Percentiles rank a stretch among this genome's conserved stretches.
phyloP scores from a whole-genome alignment of 2,113 vertebrate species.

The Vanacampus margaritifer region DNA sequence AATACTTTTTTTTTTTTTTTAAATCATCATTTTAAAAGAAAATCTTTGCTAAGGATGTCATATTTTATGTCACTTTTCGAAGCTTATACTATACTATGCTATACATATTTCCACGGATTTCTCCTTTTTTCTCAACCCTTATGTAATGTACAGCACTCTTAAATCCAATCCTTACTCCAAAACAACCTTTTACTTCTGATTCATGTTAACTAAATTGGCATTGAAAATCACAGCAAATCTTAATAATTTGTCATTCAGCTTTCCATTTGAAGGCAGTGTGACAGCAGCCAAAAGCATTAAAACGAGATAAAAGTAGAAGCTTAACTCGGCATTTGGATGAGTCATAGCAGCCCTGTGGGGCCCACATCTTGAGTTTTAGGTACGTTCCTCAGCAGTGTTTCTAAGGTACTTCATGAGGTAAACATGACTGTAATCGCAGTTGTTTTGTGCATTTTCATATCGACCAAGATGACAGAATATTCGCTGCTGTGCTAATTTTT shows the following conservation, averaged over 20 bases:
- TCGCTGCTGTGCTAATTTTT: neutral
- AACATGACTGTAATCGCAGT: neutral
- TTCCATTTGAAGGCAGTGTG: too few relatives aligned
- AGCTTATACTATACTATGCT: neutral
- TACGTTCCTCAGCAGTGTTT: neutral
- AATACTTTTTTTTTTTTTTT: conserved; percentile 4
- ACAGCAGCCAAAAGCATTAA: too few relatives aligned
- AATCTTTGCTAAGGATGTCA: neutral
- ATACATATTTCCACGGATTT: too few relatives aligned
- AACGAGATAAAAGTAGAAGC: too few relatives aligned
- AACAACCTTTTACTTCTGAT: too few relatives aligned
- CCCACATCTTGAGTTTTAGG: neutral
- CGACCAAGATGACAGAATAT: neutral
- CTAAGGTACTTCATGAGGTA: neutral
- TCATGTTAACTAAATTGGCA: too few relatives aligned
- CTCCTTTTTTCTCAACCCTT: too few relatives aligned
- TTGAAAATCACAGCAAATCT: too few relatives aligned
- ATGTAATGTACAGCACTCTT: too few relatives aligned
- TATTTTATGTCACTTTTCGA: neutral
- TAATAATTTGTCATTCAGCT: too few relatives aligned
- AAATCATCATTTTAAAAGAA: neutral
- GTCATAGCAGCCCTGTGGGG: neutral
- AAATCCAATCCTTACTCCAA: too few relatives aligned
- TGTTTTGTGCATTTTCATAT: neutral
- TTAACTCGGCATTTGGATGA: neutral